Evolutionary conservation across 2,888 invertebrate genomes (phyloP).

Genomic region (Pachydiplax longipennis): DNA sequence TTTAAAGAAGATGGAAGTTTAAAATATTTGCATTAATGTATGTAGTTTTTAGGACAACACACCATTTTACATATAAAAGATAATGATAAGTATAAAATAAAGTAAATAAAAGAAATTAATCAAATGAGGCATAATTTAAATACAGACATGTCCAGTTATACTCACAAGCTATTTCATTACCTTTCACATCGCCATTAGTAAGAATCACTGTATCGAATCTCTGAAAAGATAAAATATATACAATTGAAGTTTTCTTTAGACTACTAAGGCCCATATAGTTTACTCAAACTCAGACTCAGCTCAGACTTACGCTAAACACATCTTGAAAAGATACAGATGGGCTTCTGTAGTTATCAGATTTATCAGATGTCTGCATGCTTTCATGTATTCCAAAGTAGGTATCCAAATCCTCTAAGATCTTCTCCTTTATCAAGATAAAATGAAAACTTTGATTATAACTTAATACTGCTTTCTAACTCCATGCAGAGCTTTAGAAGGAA

Average conservation of each 20-base stretch:
- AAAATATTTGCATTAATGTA: too few species aligned
- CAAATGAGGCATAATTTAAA: too few species aligned
- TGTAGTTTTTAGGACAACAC: too few species aligned
- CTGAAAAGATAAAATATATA: conserved; percentile 62
- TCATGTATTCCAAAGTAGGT: background rate
- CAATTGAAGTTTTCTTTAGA: too few species aligned
- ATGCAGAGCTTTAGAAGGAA: too few species aligned
- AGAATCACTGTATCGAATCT: conserved; percentile 78
- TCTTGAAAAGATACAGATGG: background rate
- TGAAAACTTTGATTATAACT: too few species aligned
- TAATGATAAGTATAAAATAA: too few species aligned
- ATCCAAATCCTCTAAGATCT: background rate
- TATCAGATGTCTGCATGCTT: background rate
- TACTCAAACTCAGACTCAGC: background rate
- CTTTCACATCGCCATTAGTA: conserved; percentile 74
- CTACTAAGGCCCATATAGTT: background rate
- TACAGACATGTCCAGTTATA: conserved; percentile 51
- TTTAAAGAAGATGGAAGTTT: too few species aligned
- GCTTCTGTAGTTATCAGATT: background rate
- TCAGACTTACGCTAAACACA: background rate
- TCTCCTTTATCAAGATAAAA: background rate
- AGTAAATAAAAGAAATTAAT: too few species aligned
- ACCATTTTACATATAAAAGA: too few species aligned
- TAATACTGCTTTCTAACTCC: too few species aligned
- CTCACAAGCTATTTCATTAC: conserved; percentile 70